Percentiles rank a stretch among this genome's conserved stretches.
These are phyloP conservation scores for Channa maculata DNA, from an alignment of 2,113 vertebrate species.

Conservation along the genomic window DNA sequence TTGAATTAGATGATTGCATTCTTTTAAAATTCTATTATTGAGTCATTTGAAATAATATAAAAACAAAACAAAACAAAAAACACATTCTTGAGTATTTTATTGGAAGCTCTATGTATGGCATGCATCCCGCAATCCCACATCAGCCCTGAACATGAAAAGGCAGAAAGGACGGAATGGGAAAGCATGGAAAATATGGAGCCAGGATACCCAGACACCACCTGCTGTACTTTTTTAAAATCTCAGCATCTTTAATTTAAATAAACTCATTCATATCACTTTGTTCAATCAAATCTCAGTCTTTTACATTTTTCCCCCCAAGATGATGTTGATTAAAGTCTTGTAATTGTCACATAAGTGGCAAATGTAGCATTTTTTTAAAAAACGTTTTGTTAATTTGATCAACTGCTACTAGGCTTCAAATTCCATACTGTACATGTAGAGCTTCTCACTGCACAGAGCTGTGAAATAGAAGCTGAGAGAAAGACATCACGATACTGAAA, in stretches of 20 bases:
- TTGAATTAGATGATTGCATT: constrained; percentile 58
- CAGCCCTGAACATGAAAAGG: constrained; percentile 26
- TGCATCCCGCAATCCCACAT: constrained; percentile 28
- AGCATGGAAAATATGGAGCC: constrained; percentile 25
- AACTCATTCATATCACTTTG: not conserved
- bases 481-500: too few relatives aligned
- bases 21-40: constrained; percentile 47
- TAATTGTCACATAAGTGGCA: too few relatives aligned
- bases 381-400: too few relatives aligned
- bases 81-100: constrained; percentile 40
- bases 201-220: constrained; percentile 40
- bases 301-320: not conserved
- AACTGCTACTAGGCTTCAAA: too few relatives aligned
- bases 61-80: not conserved
- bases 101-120: constrained; percentile 26
- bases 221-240: constrained; percentile 26
- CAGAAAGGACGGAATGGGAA: not conserved
- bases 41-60: constrained; percentile 48
- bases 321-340: constrained; percentile 3
- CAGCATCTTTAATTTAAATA: constrained; percentile 41
- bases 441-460: too few relatives aligned
- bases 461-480: too few relatives aligned
- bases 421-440: too few relatives aligned
- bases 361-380: too few relatives aligned
- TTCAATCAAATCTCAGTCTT: constrained; percentile 17